Percentiles rank a stretch among this genome's conserved stretches.
Conservation (phyloP, 2,797 vertebrate genomes). For the Potorous gilbertii region DNA sequence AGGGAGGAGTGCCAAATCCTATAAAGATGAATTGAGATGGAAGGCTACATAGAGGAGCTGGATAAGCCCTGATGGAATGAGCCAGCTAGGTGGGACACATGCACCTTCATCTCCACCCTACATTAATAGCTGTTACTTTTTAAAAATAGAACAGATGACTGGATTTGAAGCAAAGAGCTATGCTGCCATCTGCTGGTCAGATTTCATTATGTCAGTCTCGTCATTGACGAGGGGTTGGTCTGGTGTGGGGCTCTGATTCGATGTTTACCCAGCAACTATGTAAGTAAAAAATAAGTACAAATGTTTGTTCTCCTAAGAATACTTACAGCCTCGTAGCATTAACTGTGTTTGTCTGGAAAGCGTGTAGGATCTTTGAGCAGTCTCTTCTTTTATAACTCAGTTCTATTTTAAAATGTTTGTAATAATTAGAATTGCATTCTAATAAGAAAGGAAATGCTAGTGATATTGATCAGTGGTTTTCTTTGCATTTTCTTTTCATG, state of each 20-base stretch:
- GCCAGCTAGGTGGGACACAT: constrained; percentile 41
- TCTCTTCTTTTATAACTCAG: constrained; percentile 43
- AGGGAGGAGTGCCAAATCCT: background rate
- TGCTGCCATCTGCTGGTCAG: constrained; percentile 85
- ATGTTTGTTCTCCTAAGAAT: background rate
- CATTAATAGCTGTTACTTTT: constrained; percentile 42
- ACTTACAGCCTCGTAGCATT: background rate
- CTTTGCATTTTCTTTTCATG: background rate
- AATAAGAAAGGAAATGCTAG: constrained; percentile 55
- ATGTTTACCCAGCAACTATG: background rate
- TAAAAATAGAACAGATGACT: constrained; percentile 39
- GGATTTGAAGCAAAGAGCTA: constrained; percentile 51
- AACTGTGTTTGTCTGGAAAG: constrained; percentile 40
- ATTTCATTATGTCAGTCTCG: background rate
- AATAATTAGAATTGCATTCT: constrained; percentile 20
- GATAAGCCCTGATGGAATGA: constrained; percentile 49
- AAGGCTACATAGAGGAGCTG: background rate
- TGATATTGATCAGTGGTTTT: background rate
- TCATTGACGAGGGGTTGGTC: background rate
- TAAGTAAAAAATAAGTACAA: background rate
- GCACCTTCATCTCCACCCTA: constrained; percentile 59
- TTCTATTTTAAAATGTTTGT: constrained; percentile 31
- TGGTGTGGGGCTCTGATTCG: background rate
- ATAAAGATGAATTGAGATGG: background rate
- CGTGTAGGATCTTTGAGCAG: background rate